phyloP scores from a whole-genome alignment of 2,888 invertebrate genomes.

The Epistrophe grossulariae region DNA sequence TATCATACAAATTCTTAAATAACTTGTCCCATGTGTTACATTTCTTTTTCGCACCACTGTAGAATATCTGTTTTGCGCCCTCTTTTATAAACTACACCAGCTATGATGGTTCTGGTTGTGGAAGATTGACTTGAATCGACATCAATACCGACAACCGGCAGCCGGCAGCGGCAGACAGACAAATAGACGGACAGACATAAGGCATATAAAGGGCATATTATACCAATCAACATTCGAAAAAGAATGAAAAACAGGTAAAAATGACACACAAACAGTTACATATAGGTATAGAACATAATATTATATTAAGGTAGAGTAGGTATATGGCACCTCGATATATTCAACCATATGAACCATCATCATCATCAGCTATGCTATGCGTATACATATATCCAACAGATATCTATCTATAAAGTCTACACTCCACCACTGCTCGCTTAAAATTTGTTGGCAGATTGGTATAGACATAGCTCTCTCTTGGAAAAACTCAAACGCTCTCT shows the following conservation, averaged over 20 bases:
- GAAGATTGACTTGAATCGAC: slow-evolving; percentile 69
- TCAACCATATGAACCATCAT: slow-evolving; percentile 31
- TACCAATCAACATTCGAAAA: slow-evolving; percentile 24
- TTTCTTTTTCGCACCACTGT: slow-evolving; percentile 43
- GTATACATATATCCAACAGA: slow-evolving; percentile 59
- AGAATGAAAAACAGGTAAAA: slow-evolving; percentile 57
- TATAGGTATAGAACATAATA: background rate
- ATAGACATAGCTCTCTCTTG: slow-evolving; percentile 51
- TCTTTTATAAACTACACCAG: slow-evolving; percentile 59
- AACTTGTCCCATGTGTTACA: no score
- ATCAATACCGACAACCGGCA: slow-evolving; percentile 30
- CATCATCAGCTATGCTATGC: slow-evolving; percentile 37
- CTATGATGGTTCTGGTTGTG: slow-evolving; percentile 40
- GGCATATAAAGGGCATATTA: slow-evolving; percentile 35
- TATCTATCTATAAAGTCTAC: slow-evolving; percentile 32
- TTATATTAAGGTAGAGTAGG: background rate
- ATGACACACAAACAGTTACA: slow-evolving; percentile 44
- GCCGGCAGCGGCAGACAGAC: slow-evolving; percentile 4
- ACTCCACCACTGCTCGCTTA: slow-evolving; percentile 20
- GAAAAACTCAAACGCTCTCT: slow-evolving; percentile 53
- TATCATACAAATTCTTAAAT: no score
- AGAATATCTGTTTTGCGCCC: slow-evolving; percentile 32
- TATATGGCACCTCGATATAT: background rate
- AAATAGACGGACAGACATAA: slow-evolving; percentile 32
- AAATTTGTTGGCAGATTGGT: background rate